Base-by-base conservation (phyloP, 2,888 invertebrate species). In the Prosopocoilus inquinatus region DNA sequence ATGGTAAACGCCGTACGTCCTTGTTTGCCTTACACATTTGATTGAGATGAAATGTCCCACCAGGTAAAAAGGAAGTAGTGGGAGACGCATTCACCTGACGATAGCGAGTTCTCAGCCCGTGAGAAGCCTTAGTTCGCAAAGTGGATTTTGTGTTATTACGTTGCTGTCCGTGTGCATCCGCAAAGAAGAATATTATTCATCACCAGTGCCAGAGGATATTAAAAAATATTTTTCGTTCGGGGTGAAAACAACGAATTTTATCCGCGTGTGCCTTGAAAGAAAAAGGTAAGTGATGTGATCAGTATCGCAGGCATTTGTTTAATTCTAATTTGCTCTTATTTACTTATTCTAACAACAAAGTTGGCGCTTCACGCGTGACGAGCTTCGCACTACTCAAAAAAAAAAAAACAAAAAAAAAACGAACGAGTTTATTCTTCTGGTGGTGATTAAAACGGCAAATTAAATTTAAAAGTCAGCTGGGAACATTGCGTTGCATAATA, bases 1-100 rank as follows among this genome's bases (percentile, higher is more conserved):
- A 11, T 34, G 34, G 9, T 34, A n/a, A 9, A 35, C n/a, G 33
- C 7, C 13, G 38, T 53, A 35, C 41, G 53, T 53, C 53, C 53
- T 53, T 53, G 53, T 53, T 53, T 53, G 47, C 20, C 44, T 48
- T 53, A 53, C 47, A 11, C 16, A 41, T 41, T 16, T 41, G 41
- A 53, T 34, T 41, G 53, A 53, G 48, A 53, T 53, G 47, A 53
- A 53, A 53, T 53, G 48, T 53, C 53, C 48, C 53, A 48, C 53
- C 53, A 53, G 53, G 53, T 53, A 47, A 15, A 47, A 47, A 55
- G 57, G 51, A 55, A 53, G 50, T 57, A 50, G 60, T 59, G 58
- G 62, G 62, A 58, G 60, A 47, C 56, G 55, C 58, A 58, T 60
- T 62, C 62, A 62, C 62, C 62, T 62, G 62, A 58, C 57, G 48